phyloP scores from a whole-genome alignment of 2,113 vertebrate genomes.

The Gobius niger region DNA sequence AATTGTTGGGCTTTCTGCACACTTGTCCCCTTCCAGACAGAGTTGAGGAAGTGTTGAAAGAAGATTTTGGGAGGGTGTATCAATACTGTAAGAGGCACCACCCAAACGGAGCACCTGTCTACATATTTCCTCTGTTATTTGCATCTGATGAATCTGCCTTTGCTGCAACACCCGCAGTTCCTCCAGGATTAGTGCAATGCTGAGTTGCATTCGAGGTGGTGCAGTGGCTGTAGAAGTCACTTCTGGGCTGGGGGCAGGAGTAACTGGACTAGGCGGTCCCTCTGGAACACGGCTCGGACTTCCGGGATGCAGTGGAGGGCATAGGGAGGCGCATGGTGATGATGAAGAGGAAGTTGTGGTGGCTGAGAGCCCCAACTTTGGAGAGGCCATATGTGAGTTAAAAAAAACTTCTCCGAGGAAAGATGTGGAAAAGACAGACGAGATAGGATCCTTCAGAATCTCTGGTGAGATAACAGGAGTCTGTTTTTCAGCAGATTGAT shows the following conservation, averaged over 20 bases:
- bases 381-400: slow-evolving; percentile 74
- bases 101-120: slow-evolving; percentile 87
- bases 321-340: slow-evolving; percentile 72
- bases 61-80: slow-evolving; percentile 66
- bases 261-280: slow-evolving; percentile 80
- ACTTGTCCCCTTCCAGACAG: slow-evolving; percentile 70
- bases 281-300: slow-evolving; percentile 78
- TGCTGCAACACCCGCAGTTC: slow-evolving; percentile 89
- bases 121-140: slow-evolving; percentile 93
- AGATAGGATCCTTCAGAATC: slow-evolving; percentile 21
- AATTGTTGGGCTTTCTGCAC: slow-evolving; percentile 39
- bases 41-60: slow-evolving; percentile 70
- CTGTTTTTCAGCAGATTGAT: slow-evolving; percentile 38
- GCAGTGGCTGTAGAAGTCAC: slow-evolving; percentile 73
- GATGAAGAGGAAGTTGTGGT: slow-evolving; percentile 76
- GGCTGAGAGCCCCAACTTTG: slow-evolving; percentile 78
- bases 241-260: slow-evolving; percentile 77
- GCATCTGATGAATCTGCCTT: slow-evolving; percentile 92
- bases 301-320: slow-evolving; percentile 72
- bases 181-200: slow-evolving; percentile 83
- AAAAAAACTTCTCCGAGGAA: slow-evolving; percentile 26
- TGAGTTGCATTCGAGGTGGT: slow-evolving; percentile 74
- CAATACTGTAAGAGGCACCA: slow-evolving; percentile 72
- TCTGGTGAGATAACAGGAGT: slow-evolving; percentile 38
- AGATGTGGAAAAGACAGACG: slow-evolving; percentile 33